Percentiles rank a stretch among this genome's conserved stretches.
Evolutionary conservation across 2,113 vertebrate genomes (phyloP).

Genomic region (Chauna torquata): DNA sequence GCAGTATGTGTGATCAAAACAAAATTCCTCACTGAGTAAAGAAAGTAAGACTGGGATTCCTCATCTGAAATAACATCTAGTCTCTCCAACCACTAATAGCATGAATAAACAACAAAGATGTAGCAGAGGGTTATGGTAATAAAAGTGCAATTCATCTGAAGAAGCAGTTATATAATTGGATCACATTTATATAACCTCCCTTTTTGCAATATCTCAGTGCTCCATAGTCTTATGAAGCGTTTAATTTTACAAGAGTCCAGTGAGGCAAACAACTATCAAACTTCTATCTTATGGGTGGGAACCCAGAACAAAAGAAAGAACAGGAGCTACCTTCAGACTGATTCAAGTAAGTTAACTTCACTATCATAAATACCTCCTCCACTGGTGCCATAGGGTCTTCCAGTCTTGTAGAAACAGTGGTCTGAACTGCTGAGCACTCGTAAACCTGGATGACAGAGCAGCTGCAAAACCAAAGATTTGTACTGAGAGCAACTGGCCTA

Average conservation of each 20-base stretch:
- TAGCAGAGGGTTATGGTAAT: not conserved
- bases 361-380: not conserved
- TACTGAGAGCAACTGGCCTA: not conserved
- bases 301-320: not conserved
- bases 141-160: conserved; percentile 8
- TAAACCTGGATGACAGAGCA: not conserved
- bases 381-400: not conserved
- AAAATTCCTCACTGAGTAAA: not conserved
- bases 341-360: not conserved
- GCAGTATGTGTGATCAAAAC: not conserved
- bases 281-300: not conserved
- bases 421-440: not conserved
- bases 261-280: not conserved
- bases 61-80: conserved; percentile 2
- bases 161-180: conserved; percentile 5
- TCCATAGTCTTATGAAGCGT: not conserved
- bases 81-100: not conserved
- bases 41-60: not conserved
- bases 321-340: not conserved
- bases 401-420: not conserved
- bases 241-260: not conserved
- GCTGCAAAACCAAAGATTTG: not conserved
- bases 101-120: not conserved
- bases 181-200: not conserved
- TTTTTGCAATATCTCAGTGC: not conserved